Base-by-base conservation (phyloP, 2,113 vertebrate species). In the Parus major region DNA sequence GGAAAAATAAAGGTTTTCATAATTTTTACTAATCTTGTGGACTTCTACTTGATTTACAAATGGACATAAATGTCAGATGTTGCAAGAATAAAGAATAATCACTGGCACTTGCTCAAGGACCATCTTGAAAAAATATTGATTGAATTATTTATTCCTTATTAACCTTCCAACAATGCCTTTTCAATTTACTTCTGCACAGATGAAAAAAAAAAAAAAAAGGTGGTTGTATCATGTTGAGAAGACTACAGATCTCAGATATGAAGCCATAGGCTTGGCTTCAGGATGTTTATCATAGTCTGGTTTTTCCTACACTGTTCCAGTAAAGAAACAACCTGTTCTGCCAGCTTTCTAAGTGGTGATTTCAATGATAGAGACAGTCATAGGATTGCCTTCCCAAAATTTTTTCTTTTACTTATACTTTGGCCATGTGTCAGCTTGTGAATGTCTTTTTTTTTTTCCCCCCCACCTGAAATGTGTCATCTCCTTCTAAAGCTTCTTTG, bases 21-120 rank as follows among this genome's bases (percentile, higher is more conserved):
- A 2, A 15, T 90, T 93, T 83, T 82, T 83, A 12, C 42, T 81
- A 39, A 65, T 33, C 28, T n/a, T 33, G 22, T 46, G 10, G 23
- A 71, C 29, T 83, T 64, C 22, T 76, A 31, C 21, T 87, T 82
- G 25, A 66, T 86, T 94, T 90, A 52, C 9, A 84, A 83, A 75
- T 35, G 42, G 2, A 15, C 0, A 0, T 73, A 68, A 85, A 82
- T 63, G 23, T 29, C 17, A 84, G 31, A 69, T 65, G 36, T 36
- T 92, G 14, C 27, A 52, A 82, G 22, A 86, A 70, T 66, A 63
- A 59, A 16, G 5, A 86, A 33, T 78, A 68, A 82, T 64, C n/a
- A 41, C 29, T 41, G 39, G 10, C 11, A 55, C 6, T 89, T 78
- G 12, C 21, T 78, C 21, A 84, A 86, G 15, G 33, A 59, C 20